Percentiles rank a stretch among this genome's conserved stretches.
Evolutionary conservation across 2,888 invertebrate genomes (phyloP).

Genomic region (Cremastobaeus sp.): DNA sequence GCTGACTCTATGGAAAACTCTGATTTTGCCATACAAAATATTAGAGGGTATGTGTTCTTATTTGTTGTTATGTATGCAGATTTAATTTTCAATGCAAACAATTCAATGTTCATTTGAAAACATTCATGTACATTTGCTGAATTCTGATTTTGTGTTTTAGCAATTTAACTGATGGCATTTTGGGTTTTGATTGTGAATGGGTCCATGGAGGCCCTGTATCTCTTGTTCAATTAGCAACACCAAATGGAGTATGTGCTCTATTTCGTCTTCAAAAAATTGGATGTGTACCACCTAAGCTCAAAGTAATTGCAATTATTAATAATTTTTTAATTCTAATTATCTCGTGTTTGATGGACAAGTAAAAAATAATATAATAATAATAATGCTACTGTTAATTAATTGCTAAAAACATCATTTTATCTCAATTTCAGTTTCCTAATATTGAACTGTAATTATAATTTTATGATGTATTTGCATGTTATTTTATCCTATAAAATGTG

Average conservation of each 20-base stretch:
- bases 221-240: constrained; percentile 85
- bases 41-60: constrained; percentile 69
- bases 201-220: constrained; percentile 85
- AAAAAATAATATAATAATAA: not conserved
- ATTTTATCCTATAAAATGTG: not conserved
- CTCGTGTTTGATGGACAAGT: not conserved
- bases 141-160: too few relatives aligned
- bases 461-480: too few relatives aligned
- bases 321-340: not conserved
- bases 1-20: constrained; percentile 75
- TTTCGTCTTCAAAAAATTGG: constrained; percentile 83
- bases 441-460: too few relatives aligned
- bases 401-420: too few relatives aligned
- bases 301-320: constrained; percentile 76
- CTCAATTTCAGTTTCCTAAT: too few relatives aligned
- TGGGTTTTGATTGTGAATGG: constrained; percentile 93
- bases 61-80: constrained; percentile 1
- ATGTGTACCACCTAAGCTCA: constrained; percentile 82
- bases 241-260: constrained; percentile 84
- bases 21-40: constrained; percentile 75
- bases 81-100: not conserved
- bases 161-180: constrained; percentile 77
- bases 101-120: not conserved
- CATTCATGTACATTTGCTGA: too few relatives aligned
- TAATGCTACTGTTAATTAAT: too few relatives aligned